Evolutionary conservation across 2,113 vertebrate species (phyloP), one percentile per base, ranked within the genome.

Genomic region (Lipotes vexillifer): DNA sequence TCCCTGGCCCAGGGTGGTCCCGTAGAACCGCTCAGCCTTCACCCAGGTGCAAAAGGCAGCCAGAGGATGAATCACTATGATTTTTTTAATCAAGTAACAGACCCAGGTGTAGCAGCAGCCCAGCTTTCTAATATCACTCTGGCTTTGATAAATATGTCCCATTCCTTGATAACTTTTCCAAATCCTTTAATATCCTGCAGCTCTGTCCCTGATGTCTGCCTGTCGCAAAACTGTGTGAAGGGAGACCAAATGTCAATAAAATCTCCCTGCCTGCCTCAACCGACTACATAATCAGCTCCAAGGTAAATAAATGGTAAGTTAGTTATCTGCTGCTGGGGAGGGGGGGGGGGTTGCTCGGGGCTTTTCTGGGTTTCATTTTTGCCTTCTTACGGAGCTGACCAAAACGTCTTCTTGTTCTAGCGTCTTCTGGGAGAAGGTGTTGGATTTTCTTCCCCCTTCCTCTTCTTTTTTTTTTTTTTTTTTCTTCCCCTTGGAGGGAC

Each of bases 91-190:
- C 98, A 98, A 98, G 97, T 97, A 98, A 97, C 93, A 98, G 97
- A 97, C 96, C 97, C 0, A 2, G 96, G 95, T 98, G 96, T 97
- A 98, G 96, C 89, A 96, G 95, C 90, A 96, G 94, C 96, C 96
- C 80, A 93, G 97, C 96, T 98, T 98, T 98, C 96, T 98, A 98
- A 97, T 98, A 93, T 97, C 98, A 97, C 95, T 96, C 97, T 96
- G 98, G 98, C 96, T 98, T 98, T 98, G 98, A 98, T 98, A 98
- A 98, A 98, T 98, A 98, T 98, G 98, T 98, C 97, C 97, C 96
- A 92, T 97, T 98, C 97, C 97, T 55, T 97, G 98, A 98, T 98
- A 98, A 98, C 98, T 98, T 98, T 99, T 96, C 97, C 96, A 98
- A 98, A 98, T 98, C 97, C 98, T 98, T 98, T 98, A 98, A 98